A percentile compares a stretch with the other conserved stretches of the same genome.
These are phyloP conservation scores for Pseudopodoces humilis DNA, from an alignment of 2,113 vertebrate genomes.

Conservation along the genomic window DNA sequence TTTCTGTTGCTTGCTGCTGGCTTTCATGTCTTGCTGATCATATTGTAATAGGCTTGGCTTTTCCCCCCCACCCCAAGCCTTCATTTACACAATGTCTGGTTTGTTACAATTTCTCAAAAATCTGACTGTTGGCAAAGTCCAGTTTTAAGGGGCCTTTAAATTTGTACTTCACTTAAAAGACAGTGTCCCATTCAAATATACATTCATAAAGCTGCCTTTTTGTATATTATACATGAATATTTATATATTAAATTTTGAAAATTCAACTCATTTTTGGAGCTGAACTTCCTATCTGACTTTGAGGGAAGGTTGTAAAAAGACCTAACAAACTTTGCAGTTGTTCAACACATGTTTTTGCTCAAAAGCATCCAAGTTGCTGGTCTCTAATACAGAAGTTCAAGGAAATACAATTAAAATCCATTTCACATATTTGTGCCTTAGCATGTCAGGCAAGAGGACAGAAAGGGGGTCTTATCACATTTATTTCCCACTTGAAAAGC, in stretches of 20 bases:
- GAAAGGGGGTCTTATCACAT: conserved; percentile 59
- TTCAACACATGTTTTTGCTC: conserved; percentile 21
- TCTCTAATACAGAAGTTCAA: conserved; percentile 35
- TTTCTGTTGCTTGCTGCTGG: conserved; percentile 60
- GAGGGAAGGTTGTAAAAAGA: not conserved
- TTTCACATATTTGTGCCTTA: conserved; percentile 45
- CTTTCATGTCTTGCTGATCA: conserved; percentile 65
- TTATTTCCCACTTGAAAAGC: conserved; percentile 73
- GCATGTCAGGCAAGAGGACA: conserved; percentile 28
- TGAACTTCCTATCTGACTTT: conserved; percentile 2
- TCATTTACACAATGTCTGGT: conserved; percentile 63
- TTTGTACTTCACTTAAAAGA: conserved; percentile 37
- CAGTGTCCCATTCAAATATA: conserved; percentile 42
- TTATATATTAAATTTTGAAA: conserved; percentile 57
- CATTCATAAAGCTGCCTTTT: conserved; percentile 38
- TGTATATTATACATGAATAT: conserved; percentile 31
- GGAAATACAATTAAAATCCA: conserved; percentile 61
- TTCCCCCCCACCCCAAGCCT: conserved; percentile 10
- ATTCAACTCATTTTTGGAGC: conserved; percentile 27
- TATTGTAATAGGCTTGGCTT: conserved; percentile 57
- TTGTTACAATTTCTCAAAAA: conserved; percentile 56
- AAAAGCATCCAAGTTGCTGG: conserved; percentile 6
- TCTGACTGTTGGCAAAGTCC: conserved; percentile 38
- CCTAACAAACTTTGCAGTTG: conserved; percentile 12
- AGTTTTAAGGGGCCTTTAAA: conserved; percentile 53